Conservation (phyloP, 1,140 invertebrate species). For the Gryon sp. region DNA sequence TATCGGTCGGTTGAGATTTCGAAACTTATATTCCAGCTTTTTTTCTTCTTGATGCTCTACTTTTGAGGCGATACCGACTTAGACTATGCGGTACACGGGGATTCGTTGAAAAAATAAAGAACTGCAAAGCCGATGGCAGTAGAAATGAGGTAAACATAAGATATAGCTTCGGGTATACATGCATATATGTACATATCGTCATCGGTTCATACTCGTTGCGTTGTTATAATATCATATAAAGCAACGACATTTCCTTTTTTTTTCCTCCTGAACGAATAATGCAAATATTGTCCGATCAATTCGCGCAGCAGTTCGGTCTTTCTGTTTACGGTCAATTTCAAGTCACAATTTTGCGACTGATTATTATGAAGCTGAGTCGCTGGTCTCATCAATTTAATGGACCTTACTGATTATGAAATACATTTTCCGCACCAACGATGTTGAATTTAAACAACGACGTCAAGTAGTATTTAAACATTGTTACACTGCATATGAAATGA, state of each 20-base stretch:
- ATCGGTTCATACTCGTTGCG: constrained; percentile 20
- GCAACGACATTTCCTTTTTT: background rate
- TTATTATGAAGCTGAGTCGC: no score
- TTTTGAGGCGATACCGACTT: background rate
- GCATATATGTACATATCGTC: constrained; percentile 15
- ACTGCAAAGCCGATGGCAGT: background rate
- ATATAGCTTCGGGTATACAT: constrained; percentile 6
- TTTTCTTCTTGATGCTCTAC: constrained; percentile 9
- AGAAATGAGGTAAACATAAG: background rate
- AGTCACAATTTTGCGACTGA: no score
- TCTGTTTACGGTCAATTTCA: constrained; percentile 8
- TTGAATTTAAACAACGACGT: constrained; percentile 7
- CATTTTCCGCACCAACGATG: background rate
- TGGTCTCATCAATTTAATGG: constrained; percentile 7
- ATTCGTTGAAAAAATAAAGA: constrained; percentile 21
- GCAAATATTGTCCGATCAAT: constrained; percentile 15
- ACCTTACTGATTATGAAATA: constrained; percentile 6
- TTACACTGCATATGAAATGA: background rate
- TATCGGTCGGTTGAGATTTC: constrained; percentile 15
- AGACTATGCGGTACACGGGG: background rate
- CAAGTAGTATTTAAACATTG: background rate
- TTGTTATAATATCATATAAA: constrained; percentile 5
- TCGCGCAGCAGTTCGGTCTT: background rate
- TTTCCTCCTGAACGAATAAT: constrained; percentile 9
- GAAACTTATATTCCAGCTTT: constrained; percentile 2